Percentiles rank a stretch among this genome's conserved stretches.
These are phyloP conservation scores for Chaetophractus vellerosus DNA, from an alignment of 2,797 vertebrate species.

Conservation along the genomic window DNA sequence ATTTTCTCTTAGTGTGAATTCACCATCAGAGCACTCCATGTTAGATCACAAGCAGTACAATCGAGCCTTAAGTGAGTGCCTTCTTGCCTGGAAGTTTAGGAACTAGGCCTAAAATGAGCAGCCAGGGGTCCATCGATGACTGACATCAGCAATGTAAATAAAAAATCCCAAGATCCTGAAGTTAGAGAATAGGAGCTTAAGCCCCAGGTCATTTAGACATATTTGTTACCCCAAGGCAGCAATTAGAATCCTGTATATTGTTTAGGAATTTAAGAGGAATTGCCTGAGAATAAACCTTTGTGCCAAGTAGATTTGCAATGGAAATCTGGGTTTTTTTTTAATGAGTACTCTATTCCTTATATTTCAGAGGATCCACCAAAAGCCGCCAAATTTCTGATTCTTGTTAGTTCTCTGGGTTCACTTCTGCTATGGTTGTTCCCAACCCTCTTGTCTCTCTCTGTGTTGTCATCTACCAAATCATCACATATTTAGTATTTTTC, in stretches of 20 bases:
- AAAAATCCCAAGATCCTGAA: neutral
- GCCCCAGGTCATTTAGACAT: neutral
- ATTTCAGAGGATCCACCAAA: neutral
- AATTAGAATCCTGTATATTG: neutral
- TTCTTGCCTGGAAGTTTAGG: neutral
- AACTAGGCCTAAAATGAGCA: neutral
- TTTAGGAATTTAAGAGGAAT: neutral
- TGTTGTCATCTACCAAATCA: neutral
- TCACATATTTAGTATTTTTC: neutral
- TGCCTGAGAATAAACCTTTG: neutral
- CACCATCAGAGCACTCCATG: neutral
- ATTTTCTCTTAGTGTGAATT: neutral
- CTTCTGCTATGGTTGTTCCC: neutral
- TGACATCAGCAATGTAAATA: neutral
- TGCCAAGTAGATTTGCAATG: neutral
- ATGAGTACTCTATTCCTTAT: neutral
- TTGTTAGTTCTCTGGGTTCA: neutral
- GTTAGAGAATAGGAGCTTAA: neutral
- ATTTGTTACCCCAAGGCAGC: neutral
- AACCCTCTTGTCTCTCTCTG: neutral
- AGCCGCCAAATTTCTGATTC: neutral
- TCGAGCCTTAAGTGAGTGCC: neutral
- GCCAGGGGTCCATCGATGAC: neutral
- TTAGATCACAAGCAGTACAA: neutral
- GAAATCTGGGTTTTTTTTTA: neutral